Base-by-base conservation (phyloP, 1,140 invertebrate species). In the Drosophila punjabiensis region DNA sequence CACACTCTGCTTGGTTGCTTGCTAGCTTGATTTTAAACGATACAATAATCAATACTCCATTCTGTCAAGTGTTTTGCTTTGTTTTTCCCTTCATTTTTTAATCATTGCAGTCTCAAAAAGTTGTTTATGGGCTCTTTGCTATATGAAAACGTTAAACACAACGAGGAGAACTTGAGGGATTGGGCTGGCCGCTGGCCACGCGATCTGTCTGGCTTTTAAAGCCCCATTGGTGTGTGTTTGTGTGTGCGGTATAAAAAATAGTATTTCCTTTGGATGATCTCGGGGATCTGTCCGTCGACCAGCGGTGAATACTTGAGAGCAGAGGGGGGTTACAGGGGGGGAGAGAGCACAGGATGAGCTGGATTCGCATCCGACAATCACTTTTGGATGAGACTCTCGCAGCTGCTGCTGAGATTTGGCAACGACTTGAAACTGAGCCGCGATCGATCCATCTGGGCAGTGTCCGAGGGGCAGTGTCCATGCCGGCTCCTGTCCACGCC, bases 351-450 rank as follows among this genome's bases (percentile, higher is more conserved):
- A 43, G 47, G 24, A 24, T 30, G 41, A 43, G n/a, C 55, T 41
- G 47, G 37, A 33, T 43, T 11, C 66, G 59, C 93, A 73, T 45
- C 14, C 16, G 37, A 18, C 65, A 68, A 93, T 73, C 81, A 95
- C 47, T 65, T 92, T 63, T 92, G 96, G 61, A 95, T 95, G 74
- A 95, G 93, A 82, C 94, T 94, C 92, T 95, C 95, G 92, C 95
- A 94, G 91, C 94, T 95, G 78, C 95, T 94, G 93, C 94, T 95
- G 91, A 96, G 93, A 94, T 95, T 95, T 93, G 95, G 95, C 93
- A 96, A 94, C 79, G 95, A 95, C 83, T 94, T 94, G 80, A 94
- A 94, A 76, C 91, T 94, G 47, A 91, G 64, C 37, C 91, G 86
- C 73, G 81, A 81, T 11, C 89, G 69, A 76, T 91, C 87, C 52